Base-by-base conservation (phyloP, 2,113 vertebrate species). In the Cynopterus brachyotis region DNA sequence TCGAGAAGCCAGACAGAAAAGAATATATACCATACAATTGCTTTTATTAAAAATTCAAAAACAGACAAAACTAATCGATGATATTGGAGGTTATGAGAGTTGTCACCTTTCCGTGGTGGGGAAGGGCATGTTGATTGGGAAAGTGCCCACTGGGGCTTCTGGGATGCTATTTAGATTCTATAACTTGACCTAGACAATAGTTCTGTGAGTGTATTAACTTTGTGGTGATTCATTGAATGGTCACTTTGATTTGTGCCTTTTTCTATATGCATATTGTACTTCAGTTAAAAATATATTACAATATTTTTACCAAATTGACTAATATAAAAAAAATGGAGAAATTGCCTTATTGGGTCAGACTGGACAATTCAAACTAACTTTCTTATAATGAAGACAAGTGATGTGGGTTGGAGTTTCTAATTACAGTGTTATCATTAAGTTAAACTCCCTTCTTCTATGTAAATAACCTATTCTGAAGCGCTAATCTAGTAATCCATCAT, bases 401-500 rank as follows among this genome's bases (percentile, higher is more conserved):
- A 30, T 42, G 70, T 7, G 9, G 22, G 7, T 37, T 73, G 35
- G 3, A 40, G 62, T 50, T 60, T 37, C 9, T 90, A 88, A 35
- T 16, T 50, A 12, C 53, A 20, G 9, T n/a, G 17, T 82, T 15
- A 60, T 59, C 76, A 75, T 67, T 40, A 73, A 87, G 9, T 64
- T 73, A 93, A 94, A 47, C n/a, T 75, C 89, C 45, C 37, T 92
- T 87, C 40, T 88, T 93, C 90, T 91, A 59, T 57, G 22, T 42
- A 75, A 76, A 79, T 89, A 89, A 83, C 22, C 8, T 87, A 3
- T 78, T 47, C 26, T 60, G 47, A 91, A 57, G 30, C 28, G 79
- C 35, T 64, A 57, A 53, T 55, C 22, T 59, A 64, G 64, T 81
- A 64, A 55, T 55, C 35, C 47, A 19, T 85, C 69, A 87, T 69